A percentile compares a stretch with the other conserved stretches of the same genome.
Evolutionary conservation across 2,888 invertebrate species (phyloP).

Genomic region (Catocala nupta): DNA sequence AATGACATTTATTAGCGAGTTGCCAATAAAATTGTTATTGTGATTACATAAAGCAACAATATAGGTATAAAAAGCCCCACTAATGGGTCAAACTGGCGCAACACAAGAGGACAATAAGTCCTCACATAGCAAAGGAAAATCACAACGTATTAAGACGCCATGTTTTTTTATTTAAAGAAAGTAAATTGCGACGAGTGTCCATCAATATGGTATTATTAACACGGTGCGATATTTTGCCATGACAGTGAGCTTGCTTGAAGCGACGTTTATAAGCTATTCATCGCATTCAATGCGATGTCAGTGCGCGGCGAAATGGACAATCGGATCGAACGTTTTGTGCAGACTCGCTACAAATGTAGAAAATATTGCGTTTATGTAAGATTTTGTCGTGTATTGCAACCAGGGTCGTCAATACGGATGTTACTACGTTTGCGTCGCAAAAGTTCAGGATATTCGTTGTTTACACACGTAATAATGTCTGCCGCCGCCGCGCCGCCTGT

Average conservation of each 20-base stretch:
- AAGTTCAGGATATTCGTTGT: too few species aligned
- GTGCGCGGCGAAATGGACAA: constrained; percentile 58
- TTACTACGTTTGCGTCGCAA: too few species aligned
- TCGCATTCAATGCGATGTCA: constrained; percentile 67
- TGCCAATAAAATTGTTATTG: constrained; percentile 2
- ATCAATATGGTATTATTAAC: constrained; percentile 65
- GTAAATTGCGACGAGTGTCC: constrained; percentile 44
- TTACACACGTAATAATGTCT: too few species aligned
- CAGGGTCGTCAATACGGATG: too few species aligned
- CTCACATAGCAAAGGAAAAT: constrained; percentile 23
- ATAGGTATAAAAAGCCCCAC: constrained; percentile 1
- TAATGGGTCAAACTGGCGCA: neutral
- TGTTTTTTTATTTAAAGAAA: constrained; percentile 42
- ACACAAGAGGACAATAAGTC: neutral
- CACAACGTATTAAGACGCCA: constrained; percentile 5
- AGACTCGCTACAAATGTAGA: constrained; percentile 29
- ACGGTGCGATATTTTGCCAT: constrained; percentile 62
- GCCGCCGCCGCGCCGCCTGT: too few species aligned
- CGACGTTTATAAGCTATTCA: constrained; percentile 78
- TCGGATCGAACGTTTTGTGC: constrained; percentile 49
- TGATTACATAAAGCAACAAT: neutral
- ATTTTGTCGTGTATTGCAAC: too few species aligned
- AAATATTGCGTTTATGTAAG: neutral
- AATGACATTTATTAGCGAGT: neutral
- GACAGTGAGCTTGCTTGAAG: constrained; percentile 44